Conservation (phyloP, 2,888 invertebrate species). For the Disparrhopalites patrizii region DNA sequence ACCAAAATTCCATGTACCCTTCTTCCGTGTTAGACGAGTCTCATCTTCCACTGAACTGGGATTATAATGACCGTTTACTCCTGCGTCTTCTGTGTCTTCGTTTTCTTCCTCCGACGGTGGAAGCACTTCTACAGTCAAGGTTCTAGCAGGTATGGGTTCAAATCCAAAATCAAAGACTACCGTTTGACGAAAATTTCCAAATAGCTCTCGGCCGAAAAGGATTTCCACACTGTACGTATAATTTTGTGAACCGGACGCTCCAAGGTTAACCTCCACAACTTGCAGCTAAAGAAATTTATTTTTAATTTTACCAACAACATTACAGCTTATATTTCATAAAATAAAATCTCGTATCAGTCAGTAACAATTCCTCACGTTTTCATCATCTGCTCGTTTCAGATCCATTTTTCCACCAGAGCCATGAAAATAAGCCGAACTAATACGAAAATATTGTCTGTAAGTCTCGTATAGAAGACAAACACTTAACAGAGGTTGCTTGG, state of each 20-base stretch:
- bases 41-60: slow-evolving; percentile 23
- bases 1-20: slow-evolving; percentile 47
- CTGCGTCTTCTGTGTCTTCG: slow-evolving; percentile 52
- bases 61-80: not conserved
- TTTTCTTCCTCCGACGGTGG: slow-evolving; percentile 52
- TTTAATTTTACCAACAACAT: no score
- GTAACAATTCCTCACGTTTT: slow-evolving; percentile 10
- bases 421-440: slow-evolving; percentile 40
- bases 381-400: slow-evolving; percentile 16
- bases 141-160: slow-evolving; percentile 61
- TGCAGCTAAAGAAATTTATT: slow-evolving; percentile 30
- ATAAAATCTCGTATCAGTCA: no score
- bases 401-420: slow-evolving; percentile 33
- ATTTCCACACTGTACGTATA: slow-evolving; percentile 56
- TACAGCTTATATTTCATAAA: slow-evolving; percentile 22
- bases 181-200: slow-evolving; percentile 73
- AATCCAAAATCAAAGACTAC: slow-evolving; percentile 70
- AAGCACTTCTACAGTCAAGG: slow-evolving; percentile 71
- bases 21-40: slow-evolving; percentile 26
- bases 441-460: slow-evolving; percentile 46
- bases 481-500: slow-evolving; percentile 34
- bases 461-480: slow-evolving; percentile 44
- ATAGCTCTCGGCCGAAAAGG: slow-evolving; percentile 65
- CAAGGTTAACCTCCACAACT: slow-evolving; percentile 31
- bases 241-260: slow-evolving; percentile 33